phyloP scores from a whole-genome alignment of 2,888 invertebrate genomes.

The Lacanobia oleracea region DNA sequence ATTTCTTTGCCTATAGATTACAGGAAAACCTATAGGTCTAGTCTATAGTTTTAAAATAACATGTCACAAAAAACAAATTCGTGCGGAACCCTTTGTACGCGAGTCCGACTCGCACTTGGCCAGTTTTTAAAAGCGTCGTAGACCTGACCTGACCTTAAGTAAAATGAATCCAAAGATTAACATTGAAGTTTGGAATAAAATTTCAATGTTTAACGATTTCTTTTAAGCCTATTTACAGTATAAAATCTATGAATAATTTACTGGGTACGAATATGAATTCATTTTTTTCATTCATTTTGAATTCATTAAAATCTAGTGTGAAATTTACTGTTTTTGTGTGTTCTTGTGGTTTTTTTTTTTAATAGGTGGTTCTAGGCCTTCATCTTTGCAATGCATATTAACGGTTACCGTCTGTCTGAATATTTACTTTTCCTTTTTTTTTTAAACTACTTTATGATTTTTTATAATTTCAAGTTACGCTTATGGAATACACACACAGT shows the following conservation, averaged over 20 bases:
- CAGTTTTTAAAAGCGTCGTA: slow-evolving; percentile 7
- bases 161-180: slow-evolving; percentile 21
- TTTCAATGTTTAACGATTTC: slow-evolving; percentile 10
- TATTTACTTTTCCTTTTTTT: not conserved
- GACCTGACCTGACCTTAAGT: slow-evolving; percentile 26
- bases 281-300: no score
- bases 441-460: not conserved
- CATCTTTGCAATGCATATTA: not conserved
- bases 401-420: not conserved
- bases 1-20: no score
- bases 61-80: no score
- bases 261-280: not conserved
- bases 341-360: slow-evolving; percentile 9
- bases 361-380: not conserved
- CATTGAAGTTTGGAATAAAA: slow-evolving; percentile 21
- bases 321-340: slow-evolving; percentile 12
- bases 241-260: slow-evolving; percentile 22
- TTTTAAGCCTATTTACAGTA: slow-evolving; percentile 3
- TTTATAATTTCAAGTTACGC: no score
- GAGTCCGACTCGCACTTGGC: no score
- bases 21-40: no score
- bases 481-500: no score
- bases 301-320: slow-evolving; percentile 29
- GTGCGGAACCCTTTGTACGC: no score
- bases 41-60: no score